Conservation (phyloP, 2,797 vertebrate genomes). For the Paguma larvata region DNA sequence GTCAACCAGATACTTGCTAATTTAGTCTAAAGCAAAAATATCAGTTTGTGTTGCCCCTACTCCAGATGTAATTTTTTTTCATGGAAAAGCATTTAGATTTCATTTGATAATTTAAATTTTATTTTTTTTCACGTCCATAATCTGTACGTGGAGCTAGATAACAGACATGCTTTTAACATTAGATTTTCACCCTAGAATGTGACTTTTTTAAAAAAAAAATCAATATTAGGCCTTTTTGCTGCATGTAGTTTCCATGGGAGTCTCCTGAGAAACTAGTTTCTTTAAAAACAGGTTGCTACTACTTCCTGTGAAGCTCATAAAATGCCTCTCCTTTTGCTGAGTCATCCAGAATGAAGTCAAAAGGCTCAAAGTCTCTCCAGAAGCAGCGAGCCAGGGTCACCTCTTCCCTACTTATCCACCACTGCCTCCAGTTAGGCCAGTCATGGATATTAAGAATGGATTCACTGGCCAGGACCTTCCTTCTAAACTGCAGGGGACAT, state of each 20-base stretch:
- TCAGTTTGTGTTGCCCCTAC: not conserved
- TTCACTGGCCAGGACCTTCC: constrained; percentile 93
- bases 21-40: constrained; percentile 50
- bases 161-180: constrained; percentile 41
- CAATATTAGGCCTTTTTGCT: constrained; percentile 23
- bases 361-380: constrained; percentile 91
- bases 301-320: constrained; percentile 23
- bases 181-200: constrained; percentile 23
- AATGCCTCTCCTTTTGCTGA: constrained; percentile 70
- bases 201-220: not conserved
- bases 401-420: constrained; percentile 91
- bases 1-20: not conserved
- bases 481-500: constrained; percentile 96
- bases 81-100: constrained; percentile 58
- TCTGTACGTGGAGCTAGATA: constrained; percentile 18
- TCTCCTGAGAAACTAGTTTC: not conserved
- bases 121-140: constrained; percentile 55
- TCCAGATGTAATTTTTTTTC: not conserved
- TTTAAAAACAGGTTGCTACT: not conserved
- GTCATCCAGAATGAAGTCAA: constrained; percentile 91
- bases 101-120: constrained; percentile 29
- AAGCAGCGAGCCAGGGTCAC: constrained; percentile 88
- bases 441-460: constrained; percentile 92
- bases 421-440: constrained; percentile 93
- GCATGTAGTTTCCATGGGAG: not conserved